Conservation (phyloP, 1,140 invertebrate species). For the Apolygus lucorum region DNA sequence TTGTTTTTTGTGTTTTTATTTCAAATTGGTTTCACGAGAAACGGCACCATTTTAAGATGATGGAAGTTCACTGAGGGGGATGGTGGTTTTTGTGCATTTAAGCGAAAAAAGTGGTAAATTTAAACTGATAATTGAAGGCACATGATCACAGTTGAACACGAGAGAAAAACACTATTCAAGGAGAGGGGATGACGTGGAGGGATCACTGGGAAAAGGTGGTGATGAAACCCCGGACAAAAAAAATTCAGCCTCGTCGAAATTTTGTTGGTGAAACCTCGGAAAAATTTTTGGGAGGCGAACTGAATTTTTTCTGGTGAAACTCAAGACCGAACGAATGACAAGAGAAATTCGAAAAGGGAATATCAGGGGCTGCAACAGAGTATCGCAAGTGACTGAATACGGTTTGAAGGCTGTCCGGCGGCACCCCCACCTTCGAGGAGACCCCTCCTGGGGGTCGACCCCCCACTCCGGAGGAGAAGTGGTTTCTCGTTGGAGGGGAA, state of each 20-base stretch:
- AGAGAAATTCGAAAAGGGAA: too few relatives aligned
- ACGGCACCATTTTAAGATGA: not conserved
- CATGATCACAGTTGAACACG: conserved; percentile 3
- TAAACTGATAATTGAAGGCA: conserved; percentile 1
- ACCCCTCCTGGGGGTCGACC: not conserved
- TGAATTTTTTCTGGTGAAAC: too few relatives aligned
- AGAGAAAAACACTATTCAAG: not conserved
- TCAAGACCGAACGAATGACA: too few relatives aligned
- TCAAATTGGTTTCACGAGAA: not conserved
- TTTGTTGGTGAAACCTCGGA: too few relatives aligned
- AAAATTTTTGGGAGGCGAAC: too few relatives aligned
- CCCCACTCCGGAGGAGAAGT: not conserved
- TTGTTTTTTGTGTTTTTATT: not conserved
- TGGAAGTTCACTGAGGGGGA: not conserved
- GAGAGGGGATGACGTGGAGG: not conserved
- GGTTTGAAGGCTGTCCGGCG: not conserved
- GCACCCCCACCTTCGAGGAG: too few relatives aligned
- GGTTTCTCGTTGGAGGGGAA: not conserved
- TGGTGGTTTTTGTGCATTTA: not conserved
- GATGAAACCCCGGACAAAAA: too few relatives aligned
- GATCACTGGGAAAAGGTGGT: too few relatives aligned
- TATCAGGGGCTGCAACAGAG: not conserved
- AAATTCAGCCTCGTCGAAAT: too few relatives aligned
- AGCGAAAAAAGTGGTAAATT: too few relatives aligned
- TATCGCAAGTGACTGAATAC: not conserved